These are phyloP conservation scores for Hirtodrosophila histrioides DNA, from an alignment of 2,888 invertebrate genomes.

Conservation along the genomic window DNA sequence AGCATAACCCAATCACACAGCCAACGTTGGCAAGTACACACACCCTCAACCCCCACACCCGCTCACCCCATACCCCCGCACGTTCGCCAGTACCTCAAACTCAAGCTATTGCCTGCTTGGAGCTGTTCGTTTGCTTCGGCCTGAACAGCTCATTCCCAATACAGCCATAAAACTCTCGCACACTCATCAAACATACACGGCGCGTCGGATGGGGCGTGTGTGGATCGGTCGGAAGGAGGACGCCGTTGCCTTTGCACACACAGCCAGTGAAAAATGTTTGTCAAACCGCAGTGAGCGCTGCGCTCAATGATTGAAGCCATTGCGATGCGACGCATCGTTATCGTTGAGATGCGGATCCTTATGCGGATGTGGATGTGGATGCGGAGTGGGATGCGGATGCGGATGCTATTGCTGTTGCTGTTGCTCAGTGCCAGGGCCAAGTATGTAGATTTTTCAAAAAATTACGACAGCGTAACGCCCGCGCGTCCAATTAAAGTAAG, in stretches of 20 bases:
- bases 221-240: constrained; percentile 13
- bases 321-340: constrained; percentile 68
- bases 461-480: constrained; percentile 81
- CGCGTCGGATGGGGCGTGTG: constrained; percentile 21
- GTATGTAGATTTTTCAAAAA: constrained; percentile 73
- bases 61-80: background rate
- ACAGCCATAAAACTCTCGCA: constrained; percentile 77
- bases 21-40: constrained; percentile 3
- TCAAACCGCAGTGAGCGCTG: constrained; percentile 75
- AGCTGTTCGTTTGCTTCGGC: constrained; percentile 38
- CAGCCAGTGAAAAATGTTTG: constrained; percentile 77
- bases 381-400: constrained; percentile 13
- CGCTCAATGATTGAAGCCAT: constrained; percentile 74
- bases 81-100: background rate
- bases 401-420: constrained; percentile 16
- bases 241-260: constrained; percentile 42
- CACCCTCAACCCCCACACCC: background rate
- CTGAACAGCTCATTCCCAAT: constrained; percentile 71
- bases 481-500: constrained; percentile 82
- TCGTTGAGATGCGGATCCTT: constrained; percentile 49
- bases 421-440: constrained; percentile 30
- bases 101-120: constrained; percentile 29
- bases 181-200: constrained; percentile 73
- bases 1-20: constrained; percentile 72
- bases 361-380: constrained; percentile 35